phyloP scores from a whole-genome alignment of 2,888 invertebrate genomes.

The Orchestes rusci region DNA sequence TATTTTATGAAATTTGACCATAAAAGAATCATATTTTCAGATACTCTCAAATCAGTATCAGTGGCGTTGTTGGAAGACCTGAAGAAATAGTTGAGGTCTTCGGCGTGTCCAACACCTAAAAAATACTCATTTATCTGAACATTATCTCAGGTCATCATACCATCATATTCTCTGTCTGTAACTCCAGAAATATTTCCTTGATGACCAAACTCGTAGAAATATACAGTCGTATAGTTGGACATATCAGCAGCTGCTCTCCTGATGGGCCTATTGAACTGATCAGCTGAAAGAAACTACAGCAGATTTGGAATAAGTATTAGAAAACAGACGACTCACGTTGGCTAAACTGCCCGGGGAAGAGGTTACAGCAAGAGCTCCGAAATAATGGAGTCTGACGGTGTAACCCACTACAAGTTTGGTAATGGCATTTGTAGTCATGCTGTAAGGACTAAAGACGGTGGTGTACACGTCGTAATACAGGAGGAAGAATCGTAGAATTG shows the following conservation, averaged over 20 bases:
- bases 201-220: too few relatives aligned
- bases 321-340: too few relatives aligned
- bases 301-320: too few relatives aligned
- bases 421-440: not conserved
- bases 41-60: too few relatives aligned
- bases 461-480: slow-evolving; percentile 2
- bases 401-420: not conserved
- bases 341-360: too few relatives aligned
- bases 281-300: slow-evolving; percentile 11
- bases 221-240: slow-evolving; percentile 7
- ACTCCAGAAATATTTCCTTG: slow-evolving; percentile 1
- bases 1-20: slow-evolving; percentile 9
- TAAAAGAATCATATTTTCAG: not conserved
- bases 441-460: slow-evolving; percentile 2
- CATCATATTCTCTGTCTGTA: slow-evolving; percentile 3
- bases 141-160: too few relatives aligned
- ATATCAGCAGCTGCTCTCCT: slow-evolving; percentile 3
- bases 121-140: too few relatives aligned
- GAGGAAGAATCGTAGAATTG: too few relatives aligned
- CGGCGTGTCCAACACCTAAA: slow-evolving; percentile 9
- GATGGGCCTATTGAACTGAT: slow-evolving; percentile 11
- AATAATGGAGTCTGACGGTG: slow-evolving; percentile 4
- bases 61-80: too few relatives aligned
- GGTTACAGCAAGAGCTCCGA: not conserved
- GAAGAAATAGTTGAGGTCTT: too few relatives aligned